These are phyloP conservation scores for Strigamia transsilvanica DNA, from an alignment of 2,888 invertebrate species.

Conservation along the genomic window DNA sequence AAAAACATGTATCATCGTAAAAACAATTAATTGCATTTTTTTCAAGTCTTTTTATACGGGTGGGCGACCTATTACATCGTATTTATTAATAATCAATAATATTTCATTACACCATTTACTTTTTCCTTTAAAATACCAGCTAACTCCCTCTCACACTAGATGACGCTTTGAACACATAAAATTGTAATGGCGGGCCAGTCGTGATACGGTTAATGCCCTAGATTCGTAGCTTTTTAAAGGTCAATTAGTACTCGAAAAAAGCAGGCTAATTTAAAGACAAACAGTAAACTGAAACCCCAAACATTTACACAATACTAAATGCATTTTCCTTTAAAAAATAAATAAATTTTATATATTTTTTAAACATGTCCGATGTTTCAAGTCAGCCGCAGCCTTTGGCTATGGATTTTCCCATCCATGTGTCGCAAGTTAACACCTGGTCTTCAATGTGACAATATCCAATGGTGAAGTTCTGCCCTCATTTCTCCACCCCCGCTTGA, in stretches of 20 bases:
- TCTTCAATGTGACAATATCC: not conserved
- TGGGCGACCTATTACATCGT: no score
- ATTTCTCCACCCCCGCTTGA: conserved; percentile 1
- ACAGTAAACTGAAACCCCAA: not conserved
- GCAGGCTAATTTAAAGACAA: not conserved
- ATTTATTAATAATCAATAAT: no score
- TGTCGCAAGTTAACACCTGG: not conserved
- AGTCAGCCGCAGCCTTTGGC: not conserved
- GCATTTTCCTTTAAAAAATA: no score
- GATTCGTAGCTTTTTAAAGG: not conserved
- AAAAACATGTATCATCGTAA: no score
- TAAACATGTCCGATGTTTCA: no score
- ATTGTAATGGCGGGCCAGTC: not conserved
- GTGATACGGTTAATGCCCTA: conserved; percentile 3
- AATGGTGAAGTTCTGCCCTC: not conserved
- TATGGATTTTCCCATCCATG: not conserved
- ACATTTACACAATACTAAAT: not conserved
- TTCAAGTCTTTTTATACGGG: no score
- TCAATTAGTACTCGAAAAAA: not conserved
- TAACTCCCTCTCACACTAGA: not conserved
- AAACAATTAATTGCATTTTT: no score
- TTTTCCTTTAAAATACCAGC: no score
- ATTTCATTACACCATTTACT: no score
- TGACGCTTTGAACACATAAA: not conserved
- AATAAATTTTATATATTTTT: no score